Evolutionary conservation across 2,888 invertebrate genomes (phyloP).

Genomic region (Timandra comae): DNA sequence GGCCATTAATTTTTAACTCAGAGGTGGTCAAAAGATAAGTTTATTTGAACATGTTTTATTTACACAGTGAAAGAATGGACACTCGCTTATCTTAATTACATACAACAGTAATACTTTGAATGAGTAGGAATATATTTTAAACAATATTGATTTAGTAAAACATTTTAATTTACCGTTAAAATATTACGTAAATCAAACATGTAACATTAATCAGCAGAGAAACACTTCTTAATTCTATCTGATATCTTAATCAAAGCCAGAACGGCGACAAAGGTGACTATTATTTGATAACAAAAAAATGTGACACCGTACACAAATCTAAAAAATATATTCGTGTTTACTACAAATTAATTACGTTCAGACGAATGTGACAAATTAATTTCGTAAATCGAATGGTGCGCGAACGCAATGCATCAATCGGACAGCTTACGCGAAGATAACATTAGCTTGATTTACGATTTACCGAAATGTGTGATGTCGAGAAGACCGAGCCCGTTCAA

Average conservation of each 20-base stretch:
- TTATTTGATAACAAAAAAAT: slow-evolving; percentile 5
- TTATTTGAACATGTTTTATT: slow-evolving; percentile 64
- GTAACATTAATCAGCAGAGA: no score
- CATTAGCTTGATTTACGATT: slow-evolving; percentile 35
- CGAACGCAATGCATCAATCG: slow-evolving; percentile 62
- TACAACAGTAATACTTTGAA: slow-evolving; percentile 42
- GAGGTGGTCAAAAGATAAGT: slow-evolving; percentile 67
- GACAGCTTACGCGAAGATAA: slow-evolving; percentile 63
- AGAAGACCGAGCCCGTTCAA: slow-evolving; percentile 35
- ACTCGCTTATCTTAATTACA: slow-evolving; percentile 68
- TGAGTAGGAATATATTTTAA: no score
- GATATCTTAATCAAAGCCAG: no score
- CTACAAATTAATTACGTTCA: slow-evolving; percentile 48
- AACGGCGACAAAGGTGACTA: not conserved
- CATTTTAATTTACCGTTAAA: no score
- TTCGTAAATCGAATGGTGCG: slow-evolving; percentile 64
- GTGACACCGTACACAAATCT: slow-evolving; percentile 14
- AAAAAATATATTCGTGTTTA: slow-evolving; percentile 31
- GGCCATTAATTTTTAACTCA: slow-evolving; percentile 63
- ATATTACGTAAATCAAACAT: no score
- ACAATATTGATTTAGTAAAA: no score
- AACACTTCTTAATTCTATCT: no score
- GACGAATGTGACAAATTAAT: slow-evolving; percentile 66
- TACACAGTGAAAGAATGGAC: slow-evolving; percentile 58
- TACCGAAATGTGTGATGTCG: slow-evolving; percentile 34